Percentiles rank a stretch among this genome's conserved stretches.
Evolutionary conservation across 1,140 invertebrate genomes (phyloP).

Genomic region (Wasmannia auropunctata): DNA sequence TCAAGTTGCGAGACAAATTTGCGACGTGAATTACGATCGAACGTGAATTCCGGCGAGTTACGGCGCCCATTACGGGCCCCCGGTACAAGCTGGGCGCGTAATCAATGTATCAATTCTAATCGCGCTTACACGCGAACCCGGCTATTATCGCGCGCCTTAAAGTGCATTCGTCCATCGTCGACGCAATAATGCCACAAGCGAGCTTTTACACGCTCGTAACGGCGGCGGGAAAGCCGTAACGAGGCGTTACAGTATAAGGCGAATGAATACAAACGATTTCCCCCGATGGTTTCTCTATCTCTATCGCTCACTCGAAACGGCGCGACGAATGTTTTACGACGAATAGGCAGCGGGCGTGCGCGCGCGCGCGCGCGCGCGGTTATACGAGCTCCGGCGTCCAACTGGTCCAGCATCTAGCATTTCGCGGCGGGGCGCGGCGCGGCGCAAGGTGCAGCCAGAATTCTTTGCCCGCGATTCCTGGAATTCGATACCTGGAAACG

Average conservation of each 20-base stretch:
- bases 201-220: slow-evolving; percentile 43
- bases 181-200: neutral
- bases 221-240: slow-evolving; percentile 27
- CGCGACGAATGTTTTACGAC: slow-evolving; percentile 37
- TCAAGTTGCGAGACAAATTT: slow-evolving; percentile 20
- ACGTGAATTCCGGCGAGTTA: slow-evolving; percentile 5
- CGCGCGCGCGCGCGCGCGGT: neutral
- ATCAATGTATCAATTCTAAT: slow-evolving; percentile 30
- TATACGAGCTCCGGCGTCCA: slow-evolving; percentile 1
- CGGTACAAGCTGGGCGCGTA: neutral
- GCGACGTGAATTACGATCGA: neutral
- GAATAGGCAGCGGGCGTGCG: neutral
- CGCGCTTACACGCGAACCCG: slow-evolving; percentile 15
- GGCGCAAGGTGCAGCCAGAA: slow-evolving; percentile 28
- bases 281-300: neutral
- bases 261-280: neutral
- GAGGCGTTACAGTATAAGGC: neutral
- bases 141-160: slow-evolving; percentile 24
- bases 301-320: neutral
- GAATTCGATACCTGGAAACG: slow-evolving; percentile 80
- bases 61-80: neutral
- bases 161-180: slow-evolving; percentile 16
- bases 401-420: slow-evolving; percentile 56
- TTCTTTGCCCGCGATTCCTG: slow-evolving; percentile 70
- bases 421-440: slow-evolving; percentile 42